These are phyloP conservation scores for Parnassius smintheus DNA, from an alignment of 2,888 invertebrate genomes.

Conservation along the genomic window DNA sequence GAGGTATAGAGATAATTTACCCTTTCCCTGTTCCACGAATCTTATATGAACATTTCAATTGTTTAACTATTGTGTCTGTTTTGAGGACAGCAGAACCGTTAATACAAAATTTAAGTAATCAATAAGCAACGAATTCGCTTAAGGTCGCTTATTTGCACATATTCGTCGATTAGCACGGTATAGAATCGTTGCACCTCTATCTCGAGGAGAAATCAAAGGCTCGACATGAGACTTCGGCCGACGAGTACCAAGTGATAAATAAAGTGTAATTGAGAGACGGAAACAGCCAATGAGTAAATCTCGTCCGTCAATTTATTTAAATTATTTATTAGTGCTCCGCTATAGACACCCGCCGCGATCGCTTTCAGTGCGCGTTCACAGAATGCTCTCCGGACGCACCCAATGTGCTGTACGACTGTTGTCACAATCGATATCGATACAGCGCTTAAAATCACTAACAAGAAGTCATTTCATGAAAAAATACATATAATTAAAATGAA, in stretches of 20 bases:
- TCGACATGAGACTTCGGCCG: conserved; percentile 54
- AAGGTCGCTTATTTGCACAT: neutral
- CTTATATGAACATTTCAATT: too few relatives aligned
- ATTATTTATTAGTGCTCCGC: conserved; percentile 80
- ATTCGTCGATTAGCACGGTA: conserved; percentile 5
- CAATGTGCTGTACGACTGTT: conserved; percentile 38
- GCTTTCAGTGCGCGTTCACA: conserved; percentile 70
- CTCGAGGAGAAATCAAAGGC: conserved; percentile 32
- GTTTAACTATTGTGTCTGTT: too few relatives aligned
- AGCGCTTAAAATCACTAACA: neutral
- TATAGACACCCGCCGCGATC: conserved; percentile 79
- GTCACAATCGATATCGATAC: conserved; percentile 47
- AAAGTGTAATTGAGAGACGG: conserved; percentile 80
- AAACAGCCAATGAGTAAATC: conserved; percentile 81
- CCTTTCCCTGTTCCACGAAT: too few relatives aligned
- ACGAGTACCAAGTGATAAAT: conserved; percentile 78
- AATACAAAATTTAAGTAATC: too few relatives aligned
- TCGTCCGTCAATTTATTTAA: conserved; percentile 82
- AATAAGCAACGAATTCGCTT: too few relatives aligned
- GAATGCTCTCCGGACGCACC: conserved; percentile 63
- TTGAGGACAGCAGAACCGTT: too few relatives aligned
- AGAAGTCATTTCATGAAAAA: too few relatives aligned
- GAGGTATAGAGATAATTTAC: too few relatives aligned
- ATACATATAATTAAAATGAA: too few relatives aligned
- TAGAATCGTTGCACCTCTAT: conserved; percentile 17